Percentiles rank a stretch among this genome's conserved stretches.
Conservation (phyloP, 2,888 invertebrate genomes). For the Megaustenia siamemsis region DNA sequence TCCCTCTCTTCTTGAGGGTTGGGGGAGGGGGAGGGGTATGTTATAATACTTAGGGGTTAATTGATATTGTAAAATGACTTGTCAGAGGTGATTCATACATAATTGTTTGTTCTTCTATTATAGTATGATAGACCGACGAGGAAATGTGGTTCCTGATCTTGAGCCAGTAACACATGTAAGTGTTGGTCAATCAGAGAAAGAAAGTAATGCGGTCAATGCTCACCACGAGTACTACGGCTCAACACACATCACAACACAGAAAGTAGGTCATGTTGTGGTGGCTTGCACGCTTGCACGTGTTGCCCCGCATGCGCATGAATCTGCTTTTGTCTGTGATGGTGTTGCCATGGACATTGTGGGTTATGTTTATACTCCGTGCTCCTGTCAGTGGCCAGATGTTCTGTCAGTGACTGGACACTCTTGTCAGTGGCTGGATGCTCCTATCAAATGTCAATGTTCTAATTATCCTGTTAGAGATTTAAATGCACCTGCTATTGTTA, state of each 20-base stretch:
- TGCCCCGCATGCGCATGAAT: conserved; percentile 13
- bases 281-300: neutral
- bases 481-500: no score
- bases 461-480: no score
- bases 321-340: conserved; percentile 29
- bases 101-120: neutral
- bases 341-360: conserved; percentile 7
- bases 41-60: no score
- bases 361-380: neutral
- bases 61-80: neutral
- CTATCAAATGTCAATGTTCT: no score
- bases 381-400: neutral
- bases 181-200: conserved; percentile 62
- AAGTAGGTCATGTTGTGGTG: conserved; percentile 55
- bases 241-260: conserved; percentile 71
- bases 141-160: conserved; percentile 74
- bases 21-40: no score
- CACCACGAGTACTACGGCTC: conserved; percentile 77
- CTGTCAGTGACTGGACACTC: neutral
- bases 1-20: no score
- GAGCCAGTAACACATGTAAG: conserved; percentile 70
- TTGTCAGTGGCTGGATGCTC: no score
- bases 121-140: conserved; percentile 76
- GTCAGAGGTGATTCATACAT: no score
- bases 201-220: conserved; percentile 71